These are phyloP conservation scores for Xenopus petersii DNA, from an alignment of 2,797 vertebrate species.

Conservation along the genomic window DNA sequence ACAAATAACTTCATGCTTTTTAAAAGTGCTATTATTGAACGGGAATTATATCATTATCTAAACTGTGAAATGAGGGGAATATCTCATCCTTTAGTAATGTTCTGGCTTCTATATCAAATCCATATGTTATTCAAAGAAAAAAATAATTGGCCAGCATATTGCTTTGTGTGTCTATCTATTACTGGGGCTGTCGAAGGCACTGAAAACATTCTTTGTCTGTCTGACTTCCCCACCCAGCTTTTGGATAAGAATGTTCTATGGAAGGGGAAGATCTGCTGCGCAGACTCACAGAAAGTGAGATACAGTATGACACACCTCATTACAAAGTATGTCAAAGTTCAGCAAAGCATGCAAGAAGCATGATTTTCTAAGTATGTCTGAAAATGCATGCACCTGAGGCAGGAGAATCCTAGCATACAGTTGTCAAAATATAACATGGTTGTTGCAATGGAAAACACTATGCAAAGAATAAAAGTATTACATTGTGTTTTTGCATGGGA, in stretches of 20 bases:
- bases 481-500: no score
- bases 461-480: no score
- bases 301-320: slow-evolving; percentile 20
- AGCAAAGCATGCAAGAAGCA: no score
- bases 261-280: background rate
- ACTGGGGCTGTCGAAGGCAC: background rate
- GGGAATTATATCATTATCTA: background rate
- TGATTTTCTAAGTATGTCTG: no score
- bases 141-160: background rate
- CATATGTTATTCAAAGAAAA: background rate
- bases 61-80: background rate
- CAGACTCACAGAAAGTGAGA: slow-evolving; percentile 6
- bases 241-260: slow-evolving; percentile 19
- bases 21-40: background rate
- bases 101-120: background rate
- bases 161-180: background rate
- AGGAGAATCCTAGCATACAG: no score
- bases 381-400: no score
- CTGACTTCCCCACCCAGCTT: background rate
- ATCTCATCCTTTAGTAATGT: background rate
- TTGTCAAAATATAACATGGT: no score
- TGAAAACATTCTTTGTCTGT: background rate
- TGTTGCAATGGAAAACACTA: no score
- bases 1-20: background rate
- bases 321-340: slow-evolving; percentile 18